Evolutionary conservation across 2,888 invertebrate genomes (phyloP).

Genomic region (Mellilla xanthometata): DNA sequence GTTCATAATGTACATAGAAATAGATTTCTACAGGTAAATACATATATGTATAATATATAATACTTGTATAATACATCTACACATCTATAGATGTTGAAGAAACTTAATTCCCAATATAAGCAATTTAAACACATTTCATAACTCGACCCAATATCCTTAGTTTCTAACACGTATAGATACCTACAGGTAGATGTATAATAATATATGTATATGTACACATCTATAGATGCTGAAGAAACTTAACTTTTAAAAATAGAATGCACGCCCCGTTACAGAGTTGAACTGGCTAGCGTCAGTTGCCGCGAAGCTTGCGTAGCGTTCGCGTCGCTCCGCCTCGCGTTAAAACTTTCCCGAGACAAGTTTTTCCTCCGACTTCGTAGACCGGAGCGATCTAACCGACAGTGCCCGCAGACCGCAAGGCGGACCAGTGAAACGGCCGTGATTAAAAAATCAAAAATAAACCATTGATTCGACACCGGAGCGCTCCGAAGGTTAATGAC

Average conservation of each 20-base stretch:
- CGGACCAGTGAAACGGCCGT: constrained; percentile 55
- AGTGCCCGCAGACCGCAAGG: constrained; percentile 18
- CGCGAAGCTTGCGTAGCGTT: constrained; percentile 62
- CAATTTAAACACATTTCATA: too few species aligned
- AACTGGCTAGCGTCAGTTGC: constrained; percentile 59
- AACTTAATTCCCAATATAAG: too few species aligned
- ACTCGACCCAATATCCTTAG: too few species aligned
- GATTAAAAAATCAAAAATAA: constrained; percentile 79
- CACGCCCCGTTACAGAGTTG: constrained; percentile 63
- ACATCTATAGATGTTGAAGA: too few species aligned
- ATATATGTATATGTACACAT: too few species aligned
- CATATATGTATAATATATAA: too few species aligned
- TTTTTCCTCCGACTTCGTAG: too few species aligned
- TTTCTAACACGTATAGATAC: too few species aligned
- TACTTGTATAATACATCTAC: too few species aligned
- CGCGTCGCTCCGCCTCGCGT: constrained; percentile 51
- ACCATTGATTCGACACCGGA: constrained; percentile 77
- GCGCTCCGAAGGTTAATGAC: constrained; percentile 80
- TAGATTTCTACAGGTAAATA: too few species aligned
- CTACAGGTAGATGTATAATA: too few species aligned
- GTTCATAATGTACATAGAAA: too few species aligned
- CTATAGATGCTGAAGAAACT: constrained; percentile 67
- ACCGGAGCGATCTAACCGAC: constrained; percentile 32
- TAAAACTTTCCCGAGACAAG: constrained; percentile 24
- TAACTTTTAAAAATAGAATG: constrained; percentile 78